Conservation (phyloP, 2,888 invertebrate genomes). For the Isotomurus palustris region DNA sequence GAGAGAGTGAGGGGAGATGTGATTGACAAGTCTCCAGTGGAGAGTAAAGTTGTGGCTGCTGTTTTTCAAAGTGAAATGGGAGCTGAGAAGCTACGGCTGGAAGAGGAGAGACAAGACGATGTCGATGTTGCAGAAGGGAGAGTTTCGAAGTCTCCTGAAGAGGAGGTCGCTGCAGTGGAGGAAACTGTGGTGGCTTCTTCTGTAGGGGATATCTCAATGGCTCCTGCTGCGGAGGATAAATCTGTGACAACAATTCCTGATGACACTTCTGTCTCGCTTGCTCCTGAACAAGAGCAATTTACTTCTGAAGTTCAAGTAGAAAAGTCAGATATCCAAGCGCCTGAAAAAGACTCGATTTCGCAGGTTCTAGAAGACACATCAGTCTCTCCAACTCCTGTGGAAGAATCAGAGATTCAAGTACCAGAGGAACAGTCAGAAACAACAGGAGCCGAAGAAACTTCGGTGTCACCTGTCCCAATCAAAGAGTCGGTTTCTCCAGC, state of each 20-base stretch:
- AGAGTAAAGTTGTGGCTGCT: not conserved
- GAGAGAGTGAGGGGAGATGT: too few relatives aligned
- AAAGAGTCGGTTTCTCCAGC: too few relatives aligned
- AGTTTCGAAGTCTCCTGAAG: constrained; percentile 43
- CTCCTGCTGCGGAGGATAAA: constrained; percentile 8
- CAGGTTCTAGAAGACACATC: too few relatives aligned
- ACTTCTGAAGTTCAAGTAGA: constrained; percentile 12
- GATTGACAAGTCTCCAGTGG: too few relatives aligned
- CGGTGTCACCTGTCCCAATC: too few relatives aligned
- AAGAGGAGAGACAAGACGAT: constrained; percentile 4
- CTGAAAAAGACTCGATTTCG: too few relatives aligned
- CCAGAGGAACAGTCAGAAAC: too few relatives aligned
- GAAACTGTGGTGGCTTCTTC: too few relatives aligned
- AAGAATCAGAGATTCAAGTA: too few relatives aligned
- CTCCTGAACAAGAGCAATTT: constrained; percentile 1
- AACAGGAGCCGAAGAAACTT: too few relatives aligned
- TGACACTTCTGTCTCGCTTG: not conserved
- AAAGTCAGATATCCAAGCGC: not conserved
- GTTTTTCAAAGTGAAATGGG: not conserved
- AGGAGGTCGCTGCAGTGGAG: constrained; percentile 48
- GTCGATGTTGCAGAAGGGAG: constrained; percentile 11
- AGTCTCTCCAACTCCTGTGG: too few relatives aligned
- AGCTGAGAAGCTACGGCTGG: not conserved
- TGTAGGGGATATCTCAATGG: constrained; percentile 5
- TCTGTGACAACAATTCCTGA: constrained; percentile 6